phyloP scores from a whole-genome alignment of 2,113 vertebrate genomes.

The Tupaia tana region DNA sequence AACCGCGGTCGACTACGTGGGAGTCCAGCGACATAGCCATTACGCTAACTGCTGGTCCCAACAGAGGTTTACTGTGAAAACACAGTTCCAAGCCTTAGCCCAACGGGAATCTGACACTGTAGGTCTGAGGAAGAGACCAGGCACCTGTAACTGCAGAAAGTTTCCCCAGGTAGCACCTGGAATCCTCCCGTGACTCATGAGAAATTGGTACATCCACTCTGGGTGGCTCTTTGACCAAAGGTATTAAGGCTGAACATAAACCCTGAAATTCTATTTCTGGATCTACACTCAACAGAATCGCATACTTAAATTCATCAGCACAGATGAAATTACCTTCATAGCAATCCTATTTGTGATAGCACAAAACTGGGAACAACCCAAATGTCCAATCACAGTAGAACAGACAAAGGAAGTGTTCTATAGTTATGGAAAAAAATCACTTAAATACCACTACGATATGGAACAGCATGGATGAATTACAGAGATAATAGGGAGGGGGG shows the following conservation, averaged over 20 bases:
- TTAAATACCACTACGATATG: rapidly evolving
- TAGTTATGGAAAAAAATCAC: rapidly evolving
- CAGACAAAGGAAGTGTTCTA: rapidly evolving
- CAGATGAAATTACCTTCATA: not conserved
- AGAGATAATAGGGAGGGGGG: not conserved
- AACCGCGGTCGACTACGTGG: too few species aligned
- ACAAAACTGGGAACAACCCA: not conserved
- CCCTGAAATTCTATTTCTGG: not conserved
- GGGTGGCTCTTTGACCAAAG: not conserved
- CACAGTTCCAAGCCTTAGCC: not conserved
- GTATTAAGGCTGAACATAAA: not conserved
- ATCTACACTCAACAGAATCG: not conserved
- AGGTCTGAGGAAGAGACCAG: not conserved
- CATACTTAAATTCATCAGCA: not conserved
- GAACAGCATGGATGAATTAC: too few species aligned
- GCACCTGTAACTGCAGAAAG: too few species aligned
- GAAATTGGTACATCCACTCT: not conserved
- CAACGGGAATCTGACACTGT: not conserved
- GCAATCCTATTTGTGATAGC: too few species aligned
- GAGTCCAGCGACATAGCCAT: too few species aligned
- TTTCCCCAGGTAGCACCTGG: not conserved
- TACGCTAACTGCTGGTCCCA: too few species aligned
- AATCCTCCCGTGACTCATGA: not conserved
- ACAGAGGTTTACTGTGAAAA: not conserved
- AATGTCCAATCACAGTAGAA: rapidly evolving